Base-by-base conservation (phyloP, 2,888 invertebrate genomes). In the Cordilura impudica region DNA sequence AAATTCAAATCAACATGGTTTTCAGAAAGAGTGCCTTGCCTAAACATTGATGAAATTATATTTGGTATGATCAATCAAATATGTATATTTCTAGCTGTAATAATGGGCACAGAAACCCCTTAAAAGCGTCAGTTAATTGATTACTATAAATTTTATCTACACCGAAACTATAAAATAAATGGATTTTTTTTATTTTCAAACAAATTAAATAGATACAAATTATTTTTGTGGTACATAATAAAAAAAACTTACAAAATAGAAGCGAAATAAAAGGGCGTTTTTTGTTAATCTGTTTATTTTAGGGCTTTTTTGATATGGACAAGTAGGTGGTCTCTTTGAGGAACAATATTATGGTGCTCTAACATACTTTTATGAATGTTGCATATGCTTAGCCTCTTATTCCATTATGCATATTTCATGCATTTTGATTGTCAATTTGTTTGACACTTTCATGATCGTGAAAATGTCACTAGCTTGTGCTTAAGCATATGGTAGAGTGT, bases 381-480 rank as follows among this genome's bases (percentile, higher is more conserved):
- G 35, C 29, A 51, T 18, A 39, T 10, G 3, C 12, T 10, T 53
- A 8, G 14, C 21, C 23, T 47, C n/a, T 39, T 10, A 65, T 26
- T 49, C 43, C 49, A 49, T 4, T 4, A 16, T 14, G 65, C 67
- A 69, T 69, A 66, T 78, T 70, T 76, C 63, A 76, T 78, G 75
- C 60, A 76, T 71, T 73, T 76, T 67, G 81, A 82, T 77, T 83
- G 78, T 83, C 81, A 82, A 82, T 81, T 81, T 78, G 69, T 73
- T 82, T 82, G 83, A 82, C 81, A 81, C 70, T 81, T 81, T 81
- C 63, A 82, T 75, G 82, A 78, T 77, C 80, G 73, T 71, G 81
- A 79, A 79, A 71, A 19, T 79, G 75, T 79, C 71, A 71, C 49
- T 61, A 43, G 14, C 61, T 47, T 74, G 47, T 53, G 67, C 18